phyloP scores from a whole-genome alignment of 1,140 invertebrate species.

The Cyphomyrmex costatus region DNA sequence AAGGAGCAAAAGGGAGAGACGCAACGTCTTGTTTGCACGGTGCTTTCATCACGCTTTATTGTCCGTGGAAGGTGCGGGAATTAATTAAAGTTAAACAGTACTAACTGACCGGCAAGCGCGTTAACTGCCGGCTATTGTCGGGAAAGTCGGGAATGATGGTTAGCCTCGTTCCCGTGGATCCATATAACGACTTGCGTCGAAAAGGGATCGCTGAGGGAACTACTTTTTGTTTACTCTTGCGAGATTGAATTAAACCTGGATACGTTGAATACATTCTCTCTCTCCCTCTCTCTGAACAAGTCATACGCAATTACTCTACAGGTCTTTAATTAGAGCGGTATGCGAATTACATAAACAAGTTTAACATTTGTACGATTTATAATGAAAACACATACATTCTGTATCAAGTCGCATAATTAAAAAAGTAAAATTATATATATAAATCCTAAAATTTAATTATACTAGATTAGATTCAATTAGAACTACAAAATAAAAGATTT shows the following conservation, averaged over 20 bases:
- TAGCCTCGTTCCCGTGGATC: conserved; percentile 31
- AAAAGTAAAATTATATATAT: conserved; percentile 14
- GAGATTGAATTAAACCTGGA: conserved; percentile 21
- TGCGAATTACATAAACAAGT: background rate
- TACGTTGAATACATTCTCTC: background rate
- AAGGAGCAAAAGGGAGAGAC: conserved; percentile 70
- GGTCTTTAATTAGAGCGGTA: background rate
- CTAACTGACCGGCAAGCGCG: conserved; percentile 80
- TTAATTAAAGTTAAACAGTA: conserved; percentile 85
- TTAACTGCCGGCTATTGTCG: conserved; percentile 77
- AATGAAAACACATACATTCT: background rate
- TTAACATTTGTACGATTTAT: conserved; percentile 14
- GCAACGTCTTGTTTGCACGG: conserved; percentile 75
- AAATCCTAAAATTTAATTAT: background rate
- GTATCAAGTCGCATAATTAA: background rate
- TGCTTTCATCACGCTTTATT: conserved; percentile 83
- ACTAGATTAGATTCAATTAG: background rate
- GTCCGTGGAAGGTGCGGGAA: conserved; percentile 69
- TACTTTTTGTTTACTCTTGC: conserved; percentile 40
- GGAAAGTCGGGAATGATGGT: conserved; percentile 57
- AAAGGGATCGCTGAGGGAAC: conserved; percentile 18
- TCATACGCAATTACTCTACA: background rate
- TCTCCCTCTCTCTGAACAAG: background rate
- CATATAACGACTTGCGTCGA: conserved; percentile 25
- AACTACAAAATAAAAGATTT: background rate